Evolutionary conservation across 2,797 vertebrate genomes (phyloP), one percentile per base, ranked within the genome.

Genomic region (Xyrichtys novacula): DNA sequence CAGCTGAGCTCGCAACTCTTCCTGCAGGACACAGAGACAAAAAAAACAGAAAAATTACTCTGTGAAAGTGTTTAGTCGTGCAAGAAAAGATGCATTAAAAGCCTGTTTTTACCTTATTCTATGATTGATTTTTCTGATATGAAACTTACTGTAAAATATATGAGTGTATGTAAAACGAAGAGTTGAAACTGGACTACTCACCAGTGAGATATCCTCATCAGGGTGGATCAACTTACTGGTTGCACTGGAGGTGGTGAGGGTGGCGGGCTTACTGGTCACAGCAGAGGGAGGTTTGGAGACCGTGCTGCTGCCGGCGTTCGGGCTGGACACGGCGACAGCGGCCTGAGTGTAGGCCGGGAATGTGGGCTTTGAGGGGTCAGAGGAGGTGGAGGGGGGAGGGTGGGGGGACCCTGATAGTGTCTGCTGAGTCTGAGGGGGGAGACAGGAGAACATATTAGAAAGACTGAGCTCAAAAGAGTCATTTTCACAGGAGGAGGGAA

Each of bases 181-280:
- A 31, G 26, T 52, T 74, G 57, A 70, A 39, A 79, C 52, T 38
- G 62, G 62, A 69, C 36, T 91, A 99, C 98, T 99, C 96, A 99
- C 98, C 98, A 99, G 94, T 73, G 98, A 99, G 95, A 98, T 96
- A 96, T 98, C 97, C 96, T 99, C 98, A 98, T 99, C 98, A 95
- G 98, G 98, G 88, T 99, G 98, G 96, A 99, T 99, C 97, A 99
- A 99, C 98, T 99, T 99, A 99, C 98, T 99, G 94, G 98, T 99
- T 95, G 98, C 98, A 95, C 97, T 99, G 93, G 96, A 96, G 81
- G 96, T 96, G 75, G 96, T 97, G 89, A 99, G 96, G 70, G 96
- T 97, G 89, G 98, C 96, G 81, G 97, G 98, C 94, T 99, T 99
- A 96, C 95, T 97, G 94, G 97, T 95, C 90, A 97, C 96, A 60